phyloP scores from a whole-genome alignment of 2,888 invertebrate genomes.

The Pherbina coryleti region DNA sequence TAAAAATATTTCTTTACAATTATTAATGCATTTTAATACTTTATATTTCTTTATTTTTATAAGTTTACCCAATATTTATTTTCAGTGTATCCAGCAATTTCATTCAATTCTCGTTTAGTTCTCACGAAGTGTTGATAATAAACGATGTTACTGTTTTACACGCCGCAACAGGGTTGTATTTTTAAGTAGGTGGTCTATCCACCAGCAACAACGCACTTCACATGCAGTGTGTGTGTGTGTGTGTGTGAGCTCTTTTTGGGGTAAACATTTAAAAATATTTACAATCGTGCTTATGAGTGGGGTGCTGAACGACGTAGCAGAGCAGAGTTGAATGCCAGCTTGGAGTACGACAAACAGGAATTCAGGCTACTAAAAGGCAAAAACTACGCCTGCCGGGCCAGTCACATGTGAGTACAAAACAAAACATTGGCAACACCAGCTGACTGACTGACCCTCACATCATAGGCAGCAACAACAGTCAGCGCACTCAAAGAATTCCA shows the following conservation, averaged over 20 bases:
- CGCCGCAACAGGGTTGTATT: conserved; percentile 28
- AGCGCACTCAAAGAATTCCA: conserved; percentile 13
- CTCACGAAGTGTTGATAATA: conserved; percentile 31
- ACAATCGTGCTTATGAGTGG: background rate
- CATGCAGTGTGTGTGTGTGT: background rate
- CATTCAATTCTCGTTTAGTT: conserved; percentile 15
- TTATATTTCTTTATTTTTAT: background rate
- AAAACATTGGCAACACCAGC: background rate
- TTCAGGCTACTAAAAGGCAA: background rate
- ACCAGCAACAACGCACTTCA: background rate
- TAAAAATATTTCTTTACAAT: no score
- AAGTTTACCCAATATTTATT: background rate
- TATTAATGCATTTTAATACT: background rate
- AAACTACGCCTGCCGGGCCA: background rate
- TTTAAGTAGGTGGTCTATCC: conserved; percentile 13
- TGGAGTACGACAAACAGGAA: background rate
- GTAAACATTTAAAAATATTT: conserved; percentile 27
- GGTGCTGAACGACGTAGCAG: background rate
- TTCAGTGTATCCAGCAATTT: conserved; percentile 14
- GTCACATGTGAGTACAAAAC: background rate
- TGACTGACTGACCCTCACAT: background rate
- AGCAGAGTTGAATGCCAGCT: background rate
- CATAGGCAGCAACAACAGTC: background rate
- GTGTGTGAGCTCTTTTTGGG: background rate
- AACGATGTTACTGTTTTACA: conserved; percentile 30